These are phyloP conservation scores for Lindbergichthys nudifrons DNA, from an alignment of 2,797 vertebrate genomes.

Conservation along the genomic window DNA sequence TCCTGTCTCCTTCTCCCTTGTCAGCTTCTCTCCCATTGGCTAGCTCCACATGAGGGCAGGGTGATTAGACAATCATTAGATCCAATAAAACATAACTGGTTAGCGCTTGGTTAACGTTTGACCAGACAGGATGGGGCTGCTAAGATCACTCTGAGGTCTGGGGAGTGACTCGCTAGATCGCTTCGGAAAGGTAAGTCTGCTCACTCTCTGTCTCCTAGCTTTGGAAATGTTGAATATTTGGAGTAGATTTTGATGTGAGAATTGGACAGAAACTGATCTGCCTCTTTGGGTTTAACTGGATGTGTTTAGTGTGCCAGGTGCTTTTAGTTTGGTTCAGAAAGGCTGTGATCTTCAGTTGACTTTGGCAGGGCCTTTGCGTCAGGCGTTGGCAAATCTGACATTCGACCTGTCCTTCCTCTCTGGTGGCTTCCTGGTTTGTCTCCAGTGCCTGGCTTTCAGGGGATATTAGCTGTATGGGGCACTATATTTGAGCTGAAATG, in stretches of 20 bases:
- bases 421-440: conserved; percentile 7
- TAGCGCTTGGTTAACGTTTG: conserved; percentile 85
- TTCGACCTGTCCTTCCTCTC: not conserved
- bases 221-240: conserved; percentile 22
- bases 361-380: conserved; percentile 65
- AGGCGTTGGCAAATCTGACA: conserved; percentile 30
- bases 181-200: conserved; percentile 76
- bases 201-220: conserved; percentile 17
- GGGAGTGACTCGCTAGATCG: conserved; percentile 66
- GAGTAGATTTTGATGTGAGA: not conserved
- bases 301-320: not conserved
- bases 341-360: conserved; percentile 79
- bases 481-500: conserved; percentile 14
- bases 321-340: conserved; percentile 27
- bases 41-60: conserved; percentile 50
- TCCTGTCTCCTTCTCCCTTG: conserved; percentile 30
- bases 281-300: not conserved
- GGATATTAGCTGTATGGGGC: not conserved
- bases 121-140: conserved; percentile 74
- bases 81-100: conserved; percentile 85
- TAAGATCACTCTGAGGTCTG: conserved; percentile 46
- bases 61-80: conserved; percentile 89
- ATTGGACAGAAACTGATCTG: conserved; percentile 6
- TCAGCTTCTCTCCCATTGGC: conserved; percentile 66
- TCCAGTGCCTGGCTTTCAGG: not conserved